Evolutionary conservation across 2,113 vertebrate genomes (phyloP), one percentile per base, ranked within the genome.

Genomic region (Barbus barbus): DNA sequence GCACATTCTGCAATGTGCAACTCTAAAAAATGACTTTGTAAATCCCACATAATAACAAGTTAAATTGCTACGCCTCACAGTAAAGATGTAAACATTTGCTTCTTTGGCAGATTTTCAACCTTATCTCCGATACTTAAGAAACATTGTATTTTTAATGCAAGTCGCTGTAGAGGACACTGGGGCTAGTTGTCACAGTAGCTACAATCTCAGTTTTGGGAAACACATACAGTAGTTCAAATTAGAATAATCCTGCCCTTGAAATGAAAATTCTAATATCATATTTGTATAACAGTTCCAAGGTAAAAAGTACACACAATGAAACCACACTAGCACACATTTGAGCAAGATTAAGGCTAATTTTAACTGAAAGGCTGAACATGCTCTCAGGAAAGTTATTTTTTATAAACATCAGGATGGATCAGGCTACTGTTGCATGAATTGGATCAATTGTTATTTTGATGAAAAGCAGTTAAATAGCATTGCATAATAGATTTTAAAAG

Each of bases 11-110:
- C 14, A 65, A 46, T 18, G 41, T 65, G 60, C 22, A 46, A 80
- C 13, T 61, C 13, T 4, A 41, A 67, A 65, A 26, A 80, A 48
- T 31, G 2, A 14, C 18, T 80, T 67, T 4, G 65, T 48, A 80
- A 80, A 67, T 65, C 78, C 41, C 8, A 67, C 13, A 80, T 51
- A 67, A 80, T 80, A 65, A 33, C 78, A 14, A 46, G 78, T 48
- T 31, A 48, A 48, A 51, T 22, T n/a, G 24, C 65, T 31, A 65
- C 3, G 11, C 41, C 41, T 63, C 78, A 22, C 9, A 28, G 24
- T 9, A 20, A 67, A 80, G 78, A 75, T 51, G 3, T 22, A 31
- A 63, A 80, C 26, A 65, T 80, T 65, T 65, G 41, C 78, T 80
- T 65, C 38, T 80, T 65, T 65, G 41, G 36, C 56, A 79, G 36